Evolutionary conservation across 2,888 invertebrate genomes (phyloP).

Genomic region (Mesochorus sp.): DNA sequence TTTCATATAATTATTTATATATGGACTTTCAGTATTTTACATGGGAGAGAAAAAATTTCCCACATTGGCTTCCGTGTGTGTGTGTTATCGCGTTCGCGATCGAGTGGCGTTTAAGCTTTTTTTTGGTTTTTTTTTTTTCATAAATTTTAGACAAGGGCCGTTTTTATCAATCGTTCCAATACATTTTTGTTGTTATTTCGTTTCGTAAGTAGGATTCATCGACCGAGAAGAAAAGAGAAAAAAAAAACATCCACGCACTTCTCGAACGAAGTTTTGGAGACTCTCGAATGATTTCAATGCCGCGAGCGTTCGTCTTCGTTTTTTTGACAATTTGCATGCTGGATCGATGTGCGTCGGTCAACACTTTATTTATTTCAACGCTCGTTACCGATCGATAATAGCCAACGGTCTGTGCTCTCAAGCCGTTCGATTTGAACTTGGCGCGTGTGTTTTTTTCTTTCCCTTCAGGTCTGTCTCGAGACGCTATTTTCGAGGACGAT

Average conservation of each 20-base stretch:
- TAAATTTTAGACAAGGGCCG: conserved; percentile 40
- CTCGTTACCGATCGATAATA: too few species aligned
- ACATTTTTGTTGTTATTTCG: background rate
- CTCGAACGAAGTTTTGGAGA: background rate
- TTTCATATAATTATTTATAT: conserved; percentile 72
- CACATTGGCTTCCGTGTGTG: conserved; percentile 57
- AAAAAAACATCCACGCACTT: background rate
- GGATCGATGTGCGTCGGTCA: too few species aligned
- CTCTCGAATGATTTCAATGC: background rate
- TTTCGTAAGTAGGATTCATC: conserved; percentile 4
- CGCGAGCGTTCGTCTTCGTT: background rate
- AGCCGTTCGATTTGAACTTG: too few species aligned
- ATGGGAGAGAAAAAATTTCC: conserved; percentile 65
- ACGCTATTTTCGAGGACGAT: too few species aligned
- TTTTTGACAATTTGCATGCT: too few species aligned
- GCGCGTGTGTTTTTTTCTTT: conserved; percentile 14
- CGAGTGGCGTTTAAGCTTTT: conserved; percentile 58
- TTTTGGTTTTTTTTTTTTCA: conserved; percentile 2
- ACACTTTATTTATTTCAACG: too few species aligned
- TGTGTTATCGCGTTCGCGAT: conserved; percentile 57
- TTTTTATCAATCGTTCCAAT: conserved; percentile 7
- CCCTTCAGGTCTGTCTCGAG: conserved; percentile 6
- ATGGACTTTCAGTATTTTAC: conserved; percentile 79
- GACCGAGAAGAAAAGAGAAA: conserved; percentile 17
- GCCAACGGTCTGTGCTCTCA: too few species aligned